Evolutionary conservation across 1,140 invertebrate species (phyloP).

Genomic region (Fragariocoptes setiger): DNA sequence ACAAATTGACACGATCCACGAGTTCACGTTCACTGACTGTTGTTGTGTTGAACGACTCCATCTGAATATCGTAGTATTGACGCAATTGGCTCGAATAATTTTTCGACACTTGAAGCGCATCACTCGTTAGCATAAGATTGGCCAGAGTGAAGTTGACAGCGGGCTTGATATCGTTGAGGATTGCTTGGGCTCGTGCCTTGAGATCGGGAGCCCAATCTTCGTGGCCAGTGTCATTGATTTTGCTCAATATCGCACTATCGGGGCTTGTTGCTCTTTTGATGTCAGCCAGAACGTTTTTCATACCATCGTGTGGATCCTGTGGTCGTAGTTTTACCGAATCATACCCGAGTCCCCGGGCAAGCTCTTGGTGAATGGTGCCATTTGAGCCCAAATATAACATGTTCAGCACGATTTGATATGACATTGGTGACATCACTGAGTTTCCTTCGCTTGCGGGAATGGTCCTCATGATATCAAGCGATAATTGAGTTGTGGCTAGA

Average conservation of each 20-base stretch:
- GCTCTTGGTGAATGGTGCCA: background rate
- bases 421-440: background rate
- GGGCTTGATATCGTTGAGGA: background rate
- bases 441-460: background rate
- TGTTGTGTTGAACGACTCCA: background rate
- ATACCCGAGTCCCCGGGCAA: background rate
- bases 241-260: background rate
- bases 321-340: background rate
- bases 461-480: background rate
- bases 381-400: background rate
- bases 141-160: background rate
- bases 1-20: constrained; percentile 28
- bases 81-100: background rate
- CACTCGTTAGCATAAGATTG: background rate
- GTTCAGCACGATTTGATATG: background rate
- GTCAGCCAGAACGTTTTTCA: background rate
- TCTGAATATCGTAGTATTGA: background rate
- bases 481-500: background rate
- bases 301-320: background rate
- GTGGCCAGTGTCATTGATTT: background rate
- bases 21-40: constrained; percentile 15
- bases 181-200: background rate
- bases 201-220: background rate
- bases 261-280: background rate
- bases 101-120: background rate